These are phyloP conservation scores for Orthonychiurus folsomi DNA, from an alignment of 2,888 invertebrate genomes.

Conservation along the genomic window DNA sequence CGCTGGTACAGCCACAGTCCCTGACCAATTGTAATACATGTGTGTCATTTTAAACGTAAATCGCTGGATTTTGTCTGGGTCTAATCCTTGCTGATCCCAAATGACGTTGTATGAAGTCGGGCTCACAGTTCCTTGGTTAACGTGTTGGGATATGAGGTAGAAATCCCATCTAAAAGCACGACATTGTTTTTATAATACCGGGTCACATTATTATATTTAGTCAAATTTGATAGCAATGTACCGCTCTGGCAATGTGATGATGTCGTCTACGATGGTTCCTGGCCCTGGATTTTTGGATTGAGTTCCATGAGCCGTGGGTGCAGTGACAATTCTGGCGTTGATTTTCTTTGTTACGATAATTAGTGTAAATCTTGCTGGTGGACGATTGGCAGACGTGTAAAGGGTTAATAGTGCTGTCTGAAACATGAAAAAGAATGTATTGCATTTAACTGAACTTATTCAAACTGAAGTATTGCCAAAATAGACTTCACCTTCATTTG, in stretches of 20 bases:
- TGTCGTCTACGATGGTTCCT: constrained; percentile 79
- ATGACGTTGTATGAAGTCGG: constrained; percentile 86
- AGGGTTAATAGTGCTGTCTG: constrained; percentile 46
- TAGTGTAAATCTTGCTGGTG: constrained; percentile 26
- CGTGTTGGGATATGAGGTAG: constrained; percentile 76
- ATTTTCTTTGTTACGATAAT: constrained; percentile 33
- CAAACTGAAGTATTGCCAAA: neutral
- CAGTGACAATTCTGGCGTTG: constrained; percentile 25
- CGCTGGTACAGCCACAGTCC: constrained; percentile 48
- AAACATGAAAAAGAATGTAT: too few relatives aligned
- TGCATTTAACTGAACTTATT: constrained; percentile 7
- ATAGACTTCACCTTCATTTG: constrained; percentile 32
- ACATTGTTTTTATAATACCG: neutral
- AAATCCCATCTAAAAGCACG: constrained; percentile 65
- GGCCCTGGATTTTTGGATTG: constrained; percentile 55
- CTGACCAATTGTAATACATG: constrained; percentile 84
- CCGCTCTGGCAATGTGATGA: constrained; percentile 64
- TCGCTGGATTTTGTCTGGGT: constrained; percentile 67
- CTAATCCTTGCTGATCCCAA: constrained; percentile 58
- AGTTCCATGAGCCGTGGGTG: neutral
- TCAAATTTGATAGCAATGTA: too few relatives aligned
- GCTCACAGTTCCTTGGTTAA: constrained; percentile 77
- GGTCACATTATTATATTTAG: constrained; percentile 1
- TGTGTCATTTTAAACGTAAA: constrained; percentile 78
- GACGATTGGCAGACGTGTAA: constrained; percentile 13